Evolutionary conservation across 2,888 invertebrate species (phyloP).

Genomic region (Drosophila siamana): DNA sequence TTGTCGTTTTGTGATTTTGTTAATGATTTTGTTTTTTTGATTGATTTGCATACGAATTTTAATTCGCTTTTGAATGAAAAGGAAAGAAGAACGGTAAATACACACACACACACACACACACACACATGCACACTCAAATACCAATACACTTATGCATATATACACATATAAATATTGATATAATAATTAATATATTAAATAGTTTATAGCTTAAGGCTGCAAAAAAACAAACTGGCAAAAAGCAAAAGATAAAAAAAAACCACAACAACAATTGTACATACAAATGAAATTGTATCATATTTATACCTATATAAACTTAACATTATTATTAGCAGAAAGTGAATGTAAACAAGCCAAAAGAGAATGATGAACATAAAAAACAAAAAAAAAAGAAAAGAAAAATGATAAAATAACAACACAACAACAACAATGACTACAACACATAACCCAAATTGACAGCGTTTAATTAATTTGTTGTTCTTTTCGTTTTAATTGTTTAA

Average conservation of each 20-base stretch:
- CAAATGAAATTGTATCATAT: slow-evolving; percentile 51
- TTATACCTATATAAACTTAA: slow-evolving; percentile 40
- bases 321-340: slow-evolving; percentile 51
- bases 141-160: slow-evolving; percentile 5
- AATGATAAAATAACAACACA: slow-evolving; percentile 11
- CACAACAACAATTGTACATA: slow-evolving; percentile 41
- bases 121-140: slow-evolving; percentile 19
- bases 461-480: slow-evolving; percentile 24
- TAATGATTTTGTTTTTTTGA: slow-evolving; percentile 36
- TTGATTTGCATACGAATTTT: slow-evolving; percentile 60
- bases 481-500: slow-evolving; percentile 19
- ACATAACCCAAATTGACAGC: slow-evolving; percentile 19
- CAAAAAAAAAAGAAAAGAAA: slow-evolving; percentile 19
- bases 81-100: slow-evolving; percentile 8
- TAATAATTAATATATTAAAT: slow-evolving; percentile 29
- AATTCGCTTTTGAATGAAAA: slow-evolving; percentile 15
- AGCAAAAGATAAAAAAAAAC: neutral
- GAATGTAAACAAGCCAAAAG: slow-evolving; percentile 79
- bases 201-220: slow-evolving; percentile 34
- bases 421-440: slow-evolving; percentile 10
- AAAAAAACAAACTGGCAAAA: slow-evolving; percentile 5
- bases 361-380: slow-evolving; percentile 23
- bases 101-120: slow-evolving; percentile 1
- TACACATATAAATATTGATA: slow-evolving; percentile 20
- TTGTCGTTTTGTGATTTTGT: slow-evolving; percentile 31